Percentiles rank a stretch among this genome's conserved stretches.
Evolutionary conservation across 2,888 invertebrate species (phyloP).

Genomic region (Acanthosepion esculentum): DNA sequence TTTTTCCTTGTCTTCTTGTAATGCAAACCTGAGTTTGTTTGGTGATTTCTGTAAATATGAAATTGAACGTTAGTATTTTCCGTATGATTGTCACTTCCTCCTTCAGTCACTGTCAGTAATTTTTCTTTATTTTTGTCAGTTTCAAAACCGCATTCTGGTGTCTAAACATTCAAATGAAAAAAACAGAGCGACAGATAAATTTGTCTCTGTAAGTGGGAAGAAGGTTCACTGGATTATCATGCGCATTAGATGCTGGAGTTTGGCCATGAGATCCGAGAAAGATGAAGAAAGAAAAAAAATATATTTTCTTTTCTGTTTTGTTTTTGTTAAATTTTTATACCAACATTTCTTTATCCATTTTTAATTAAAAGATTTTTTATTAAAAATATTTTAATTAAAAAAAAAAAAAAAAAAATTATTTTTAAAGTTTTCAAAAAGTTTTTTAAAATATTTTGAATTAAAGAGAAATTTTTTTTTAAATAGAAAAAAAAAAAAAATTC

Average conservation of each 20-base stretch:
- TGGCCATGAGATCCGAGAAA: background rate
- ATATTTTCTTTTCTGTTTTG: background rate
- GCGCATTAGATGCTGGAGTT: background rate
- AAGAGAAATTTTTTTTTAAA: background rate
- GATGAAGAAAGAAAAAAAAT: background rate
- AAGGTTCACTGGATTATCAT: background rate
- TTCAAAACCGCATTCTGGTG: background rate
- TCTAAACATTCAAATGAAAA: background rate
- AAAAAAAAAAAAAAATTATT: background rate
- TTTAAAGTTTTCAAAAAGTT: background rate
- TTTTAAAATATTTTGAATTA: background rate
- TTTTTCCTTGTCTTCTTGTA: background rate
- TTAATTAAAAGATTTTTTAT: background rate
- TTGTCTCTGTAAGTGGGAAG: conserved; percentile 33
- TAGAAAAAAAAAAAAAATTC: background rate
- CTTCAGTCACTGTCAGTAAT: conserved; percentile 33
- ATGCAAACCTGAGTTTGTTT: too few relatives aligned
- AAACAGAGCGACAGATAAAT: conserved; percentile 13
- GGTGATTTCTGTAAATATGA: too few relatives aligned
- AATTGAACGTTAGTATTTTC: background rate
- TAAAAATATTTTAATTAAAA: background rate
- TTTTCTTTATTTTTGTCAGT: conserved; percentile 33
- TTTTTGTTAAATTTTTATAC: background rate
- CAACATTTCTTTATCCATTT: background rate
- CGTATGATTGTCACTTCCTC: background rate